Percentiles rank a stretch among this genome's conserved stretches.
Conservation (phyloP, 2,797 vertebrate genomes). For the Sebastes minor region DNA sequence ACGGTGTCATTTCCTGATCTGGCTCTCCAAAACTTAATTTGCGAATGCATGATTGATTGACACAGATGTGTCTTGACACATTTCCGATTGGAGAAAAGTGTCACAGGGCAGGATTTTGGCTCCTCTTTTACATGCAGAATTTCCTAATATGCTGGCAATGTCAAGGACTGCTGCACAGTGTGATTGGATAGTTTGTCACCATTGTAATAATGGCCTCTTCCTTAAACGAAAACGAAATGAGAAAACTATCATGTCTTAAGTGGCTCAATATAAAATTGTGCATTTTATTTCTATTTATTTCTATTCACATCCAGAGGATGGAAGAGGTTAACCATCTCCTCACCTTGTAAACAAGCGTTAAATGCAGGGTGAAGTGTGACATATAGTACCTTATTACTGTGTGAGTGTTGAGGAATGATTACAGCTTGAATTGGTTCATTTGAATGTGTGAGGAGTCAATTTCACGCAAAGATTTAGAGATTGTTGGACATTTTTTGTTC, state of each 20-base stretch:
- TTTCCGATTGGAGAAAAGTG: background rate
- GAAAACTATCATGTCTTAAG: slow-evolving; percentile 37
- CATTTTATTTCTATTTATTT: slow-evolving; percentile 14
- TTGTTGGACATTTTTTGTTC: background rate
- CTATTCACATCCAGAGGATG: background rate
- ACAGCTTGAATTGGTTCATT: background rate
- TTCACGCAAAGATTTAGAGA: background rate
- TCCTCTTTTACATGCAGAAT: slow-evolving; percentile 3
- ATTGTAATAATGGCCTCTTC: slow-evolving; percentile 35
- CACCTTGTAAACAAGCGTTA: background rate
- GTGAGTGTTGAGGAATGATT: background rate
- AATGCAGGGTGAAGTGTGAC: background rate
- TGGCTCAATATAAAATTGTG: slow-evolving; percentile 30
- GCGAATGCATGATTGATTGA: background rate
- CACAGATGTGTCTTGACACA: slow-evolving; percentile 1
- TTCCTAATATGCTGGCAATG: slow-evolving; percentile 7
- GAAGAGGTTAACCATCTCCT: slow-evolving; percentile 1
- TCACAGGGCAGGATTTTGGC: background rate
- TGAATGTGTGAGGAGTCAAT: background rate
- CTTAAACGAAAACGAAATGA: slow-evolving; percentile 38
- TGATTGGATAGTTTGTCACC: slow-evolving; percentile 44
- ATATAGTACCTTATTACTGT: background rate
- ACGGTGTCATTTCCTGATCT: background rate
- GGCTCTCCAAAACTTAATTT: background rate
- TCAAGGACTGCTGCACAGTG: slow-evolving; percentile 40